These are phyloP conservation scores for Spicauda simplicius DNA, from an alignment of 2,888 invertebrate genomes.

Conservation along the genomic window DNA sequence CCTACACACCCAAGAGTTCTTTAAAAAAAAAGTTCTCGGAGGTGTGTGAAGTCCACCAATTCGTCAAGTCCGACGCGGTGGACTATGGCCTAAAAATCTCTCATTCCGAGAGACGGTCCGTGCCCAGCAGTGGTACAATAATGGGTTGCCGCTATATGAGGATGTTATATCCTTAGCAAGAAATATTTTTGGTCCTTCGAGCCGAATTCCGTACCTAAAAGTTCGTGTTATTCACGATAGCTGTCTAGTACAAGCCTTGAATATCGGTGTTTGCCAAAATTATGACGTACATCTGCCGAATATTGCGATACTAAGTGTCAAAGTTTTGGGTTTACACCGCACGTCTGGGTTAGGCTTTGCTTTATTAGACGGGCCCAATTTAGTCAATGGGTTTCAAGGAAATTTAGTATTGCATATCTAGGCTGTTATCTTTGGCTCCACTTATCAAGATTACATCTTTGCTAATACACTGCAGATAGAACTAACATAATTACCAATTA, in stretches of 20 bases:
- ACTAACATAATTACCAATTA: no score
- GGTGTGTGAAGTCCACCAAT: no score
- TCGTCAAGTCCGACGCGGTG: no score
- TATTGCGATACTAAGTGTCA: conserved; percentile 14
- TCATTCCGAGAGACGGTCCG: no score
- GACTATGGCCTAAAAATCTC: no score
- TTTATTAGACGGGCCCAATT: background rate
- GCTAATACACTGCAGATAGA: no score
- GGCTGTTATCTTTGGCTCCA: no score
- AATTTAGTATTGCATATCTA: background rate
- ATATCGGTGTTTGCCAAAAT: conserved; percentile 3
- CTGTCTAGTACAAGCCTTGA: background rate
- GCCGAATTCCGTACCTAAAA: background rate
- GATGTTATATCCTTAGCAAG: background rate
- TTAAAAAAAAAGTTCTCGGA: no score
- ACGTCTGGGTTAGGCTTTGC: conserved; percentile 7
- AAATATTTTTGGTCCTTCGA: conserved; percentile 1
- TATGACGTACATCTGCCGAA: conserved; percentile 6
- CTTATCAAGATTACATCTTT: no score
- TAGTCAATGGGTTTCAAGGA: background rate
- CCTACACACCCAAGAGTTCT: no score
- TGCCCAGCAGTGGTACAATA: no score
- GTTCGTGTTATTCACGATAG: background rate
- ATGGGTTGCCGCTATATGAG: no score
- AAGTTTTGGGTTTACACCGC: conserved; percentile 18